Conservation (phyloP, 2,888 invertebrate genomes). For the Thereva nobilitata region DNA sequence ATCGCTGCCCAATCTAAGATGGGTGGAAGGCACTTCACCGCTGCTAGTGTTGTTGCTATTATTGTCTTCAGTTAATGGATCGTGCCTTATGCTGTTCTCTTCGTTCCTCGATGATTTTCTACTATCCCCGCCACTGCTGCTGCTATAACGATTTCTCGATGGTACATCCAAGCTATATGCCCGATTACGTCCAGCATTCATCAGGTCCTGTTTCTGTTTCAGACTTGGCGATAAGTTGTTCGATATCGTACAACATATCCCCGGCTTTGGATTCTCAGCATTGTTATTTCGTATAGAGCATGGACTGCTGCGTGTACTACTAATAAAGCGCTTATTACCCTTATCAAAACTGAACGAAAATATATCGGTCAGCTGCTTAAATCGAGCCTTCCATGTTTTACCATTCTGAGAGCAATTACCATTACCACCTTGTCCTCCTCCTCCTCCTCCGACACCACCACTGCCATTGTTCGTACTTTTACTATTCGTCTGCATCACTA, state of each 20-base stretch:
- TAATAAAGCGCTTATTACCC: constrained; percentile 52
- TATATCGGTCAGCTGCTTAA: constrained; percentile 58
- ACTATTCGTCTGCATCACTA: constrained; percentile 14
- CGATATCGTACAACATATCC: constrained; percentile 55
- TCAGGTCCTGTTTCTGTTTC: constrained; percentile 47
- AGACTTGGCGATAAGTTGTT: constrained; percentile 51
- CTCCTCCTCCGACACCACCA: constrained; percentile 11
- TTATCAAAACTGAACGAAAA: constrained; percentile 58
- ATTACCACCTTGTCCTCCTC: constrained; percentile 21
- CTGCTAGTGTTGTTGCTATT: constrained; percentile 57
- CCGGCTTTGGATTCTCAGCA: constrained; percentile 40
- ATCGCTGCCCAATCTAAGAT: constrained; percentile 50
- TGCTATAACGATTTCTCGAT: constrained; percentile 50
- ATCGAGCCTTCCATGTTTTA: constrained; percentile 55
- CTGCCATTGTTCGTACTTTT: constrained; percentile 4
- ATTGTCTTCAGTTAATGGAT: constrained; percentile 49
- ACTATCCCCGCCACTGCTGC: constrained; percentile 54
- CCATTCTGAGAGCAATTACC: constrained; percentile 43
- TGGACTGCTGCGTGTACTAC: constrained; percentile 53
- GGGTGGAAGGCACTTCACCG: constrained; percentile 52
- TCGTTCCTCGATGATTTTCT: constrained; percentile 55
- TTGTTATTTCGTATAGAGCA: constrained; percentile 52
- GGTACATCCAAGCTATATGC: constrained; percentile 58
- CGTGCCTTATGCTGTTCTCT: constrained; percentile 47
- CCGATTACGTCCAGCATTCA: constrained; percentile 50